Conservation (phyloP, 2,888 invertebrate species). For the Masnerella sp. region DNA sequence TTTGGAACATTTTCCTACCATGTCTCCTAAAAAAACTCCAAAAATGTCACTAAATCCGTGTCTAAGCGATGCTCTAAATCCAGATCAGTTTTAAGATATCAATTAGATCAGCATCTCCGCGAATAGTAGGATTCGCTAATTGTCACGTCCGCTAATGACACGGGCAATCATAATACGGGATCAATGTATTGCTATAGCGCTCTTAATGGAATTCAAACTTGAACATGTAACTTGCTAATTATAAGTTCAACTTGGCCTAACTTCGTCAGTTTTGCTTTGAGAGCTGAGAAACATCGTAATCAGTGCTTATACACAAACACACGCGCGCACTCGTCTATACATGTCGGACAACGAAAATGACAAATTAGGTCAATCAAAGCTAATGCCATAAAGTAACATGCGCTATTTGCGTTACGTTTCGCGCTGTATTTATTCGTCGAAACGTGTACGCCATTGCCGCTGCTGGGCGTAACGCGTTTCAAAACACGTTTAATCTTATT, state of each 20-base stretch:
- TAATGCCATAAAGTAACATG: constrained; percentile 50
- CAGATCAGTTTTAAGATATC: too few species aligned
- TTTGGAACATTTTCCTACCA: too few species aligned
- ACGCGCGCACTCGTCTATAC: constrained; percentile 24
- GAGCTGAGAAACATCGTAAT: constrained; percentile 56
- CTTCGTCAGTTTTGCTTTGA: constrained; percentile 56
- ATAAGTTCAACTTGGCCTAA: constrained; percentile 56
- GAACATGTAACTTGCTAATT: constrained; percentile 55
- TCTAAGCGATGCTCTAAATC: too few species aligned
- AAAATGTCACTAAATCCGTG: too few species aligned
- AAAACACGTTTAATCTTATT: constrained; percentile 25
- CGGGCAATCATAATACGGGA: constrained; percentile 42
- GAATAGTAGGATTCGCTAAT: too few species aligned
- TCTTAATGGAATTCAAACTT: constrained; percentile 54
- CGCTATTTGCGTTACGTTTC: constrained; percentile 43
- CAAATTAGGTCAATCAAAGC: constrained; percentile 58
- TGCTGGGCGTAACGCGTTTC: not conserved
- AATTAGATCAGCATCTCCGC: too few species aligned
- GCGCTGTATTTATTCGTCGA: constrained; percentile 24
- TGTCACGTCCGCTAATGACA: constrained; percentile 35
- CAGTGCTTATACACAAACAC: constrained; percentile 57
- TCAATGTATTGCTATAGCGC: constrained; percentile 26
- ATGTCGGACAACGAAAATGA: constrained; percentile 54
- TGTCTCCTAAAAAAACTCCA: too few species aligned
- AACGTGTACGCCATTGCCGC: constrained; percentile 17